phyloP scores from a whole-genome alignment of 2,888 invertebrate species.

The Imbricaverruca yamaguchii region DNA sequence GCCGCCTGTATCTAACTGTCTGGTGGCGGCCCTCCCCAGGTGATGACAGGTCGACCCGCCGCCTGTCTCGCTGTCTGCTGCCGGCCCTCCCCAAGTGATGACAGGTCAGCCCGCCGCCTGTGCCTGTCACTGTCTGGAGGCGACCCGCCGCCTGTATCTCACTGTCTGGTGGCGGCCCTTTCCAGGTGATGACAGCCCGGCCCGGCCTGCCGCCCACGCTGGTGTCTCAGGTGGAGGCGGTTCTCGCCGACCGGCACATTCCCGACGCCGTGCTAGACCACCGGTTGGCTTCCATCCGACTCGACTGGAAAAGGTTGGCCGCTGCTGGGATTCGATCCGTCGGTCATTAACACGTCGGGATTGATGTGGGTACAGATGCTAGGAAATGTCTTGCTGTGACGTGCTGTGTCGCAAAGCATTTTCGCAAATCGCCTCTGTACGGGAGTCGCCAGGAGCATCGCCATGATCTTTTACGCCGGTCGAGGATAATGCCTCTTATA shows the following conservation, averaged over 20 bases:
- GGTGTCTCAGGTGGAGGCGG: neutral
- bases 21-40: too few species aligned
- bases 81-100: too few species aligned
- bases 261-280: conserved; percentile 6
- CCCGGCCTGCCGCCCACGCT: conserved; percentile 4
- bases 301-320: conserved; percentile 5
- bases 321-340: neutral
- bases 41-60: too few species aligned
- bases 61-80: too few species aligned
- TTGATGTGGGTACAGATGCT: neutral
- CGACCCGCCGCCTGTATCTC: too few species aligned
- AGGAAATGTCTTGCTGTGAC: neutral
- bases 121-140: too few species aligned
- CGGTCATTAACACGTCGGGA: neutral
- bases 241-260: neutral
- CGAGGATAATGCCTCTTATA: too few species aligned
- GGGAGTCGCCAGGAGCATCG: neutral
- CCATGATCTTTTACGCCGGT: too few species aligned
- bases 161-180: too few species aligned
- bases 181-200: neutral
- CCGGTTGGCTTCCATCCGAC: neutral
- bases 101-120: too few species aligned
- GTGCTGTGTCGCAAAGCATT: neutral
- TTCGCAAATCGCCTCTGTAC: neutral
- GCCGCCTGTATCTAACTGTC: too few species aligned